Conservation (phyloP, 2,888 invertebrate genomes). For the Hylaea fasciaria region DNA sequence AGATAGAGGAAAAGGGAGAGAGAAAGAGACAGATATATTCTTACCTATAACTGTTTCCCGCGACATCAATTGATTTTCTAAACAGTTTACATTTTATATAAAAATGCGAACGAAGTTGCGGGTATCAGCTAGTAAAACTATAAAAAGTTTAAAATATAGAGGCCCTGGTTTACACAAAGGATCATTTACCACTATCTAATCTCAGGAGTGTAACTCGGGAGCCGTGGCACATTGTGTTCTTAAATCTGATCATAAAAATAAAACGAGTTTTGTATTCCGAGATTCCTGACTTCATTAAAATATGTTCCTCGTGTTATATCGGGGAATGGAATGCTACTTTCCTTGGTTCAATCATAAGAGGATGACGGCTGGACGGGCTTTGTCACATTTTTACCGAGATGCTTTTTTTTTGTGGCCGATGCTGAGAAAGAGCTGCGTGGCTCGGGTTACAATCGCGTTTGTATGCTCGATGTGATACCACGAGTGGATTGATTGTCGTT, state of each 20-base stretch:
- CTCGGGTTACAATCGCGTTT: conserved; percentile 53
- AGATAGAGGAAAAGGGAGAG: too few species aligned
- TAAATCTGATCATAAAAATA: conserved; percentile 66
- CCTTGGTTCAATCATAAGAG: conserved; percentile 69
- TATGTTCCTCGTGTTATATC: conserved; percentile 52
- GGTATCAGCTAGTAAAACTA: too few species aligned
- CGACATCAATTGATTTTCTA: too few species aligned
- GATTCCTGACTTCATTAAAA: conserved; percentile 50
- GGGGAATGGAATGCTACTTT: conserved; percentile 67
- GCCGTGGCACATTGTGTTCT: conserved; percentile 64
- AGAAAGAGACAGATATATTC: too few species aligned
- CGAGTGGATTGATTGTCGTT: conserved; percentile 36
- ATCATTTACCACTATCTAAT: conserved; percentile 69
- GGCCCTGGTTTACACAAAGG: conserved; percentile 58
- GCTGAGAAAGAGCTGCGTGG: conserved; percentile 41
- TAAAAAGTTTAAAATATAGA: conserved; percentile 39
- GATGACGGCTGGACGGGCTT: conserved; percentile 61
- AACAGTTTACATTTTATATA: too few species aligned
- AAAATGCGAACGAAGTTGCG: too few species aligned
- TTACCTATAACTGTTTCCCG: too few species aligned
- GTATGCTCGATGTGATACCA: conserved; percentile 42
- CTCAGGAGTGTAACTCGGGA: conserved; percentile 66
- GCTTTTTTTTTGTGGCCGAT: conserved; percentile 45
- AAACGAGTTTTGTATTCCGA: conserved; percentile 57
- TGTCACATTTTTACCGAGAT: conserved; percentile 60